Evolutionary conservation across 2,797 vertebrate genomes (phyloP).

Genomic region (Danio albolineatus): DNA sequence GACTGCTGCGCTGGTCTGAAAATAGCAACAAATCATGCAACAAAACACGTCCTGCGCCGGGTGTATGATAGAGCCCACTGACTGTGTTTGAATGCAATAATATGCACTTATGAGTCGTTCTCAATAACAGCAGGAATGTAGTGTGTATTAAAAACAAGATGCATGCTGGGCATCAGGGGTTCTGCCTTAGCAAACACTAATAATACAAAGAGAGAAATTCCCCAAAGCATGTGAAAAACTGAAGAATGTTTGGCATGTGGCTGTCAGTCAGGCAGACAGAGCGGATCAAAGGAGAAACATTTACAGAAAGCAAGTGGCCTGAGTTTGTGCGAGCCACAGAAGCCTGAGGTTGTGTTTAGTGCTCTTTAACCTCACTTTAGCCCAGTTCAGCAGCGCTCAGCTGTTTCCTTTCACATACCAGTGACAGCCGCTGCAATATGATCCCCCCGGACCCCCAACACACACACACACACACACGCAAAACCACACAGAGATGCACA

Average conservation of each 20-base stretch:
- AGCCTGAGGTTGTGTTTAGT: constrained; percentile 8
- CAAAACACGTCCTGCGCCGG: too few species aligned
- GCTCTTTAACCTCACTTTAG: constrained; percentile 20
- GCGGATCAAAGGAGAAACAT: background rate
- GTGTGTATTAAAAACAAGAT: background rate
- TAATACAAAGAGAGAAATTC: background rate
- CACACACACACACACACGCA: constrained; percentile 43
- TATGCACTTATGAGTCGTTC: background rate
- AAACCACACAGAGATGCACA: too few species aligned
- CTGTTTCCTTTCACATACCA: constrained; percentile 51
- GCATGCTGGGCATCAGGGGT: background rate
- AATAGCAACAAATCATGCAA: too few species aligned
- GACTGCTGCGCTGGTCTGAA: too few species aligned
- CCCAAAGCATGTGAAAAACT: background rate
- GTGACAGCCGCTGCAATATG: constrained; percentile 53
- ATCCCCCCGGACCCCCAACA: constrained; percentile 37
- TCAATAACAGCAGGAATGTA: background rate
- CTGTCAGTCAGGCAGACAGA: background rate
- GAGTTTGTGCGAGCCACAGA: constrained; percentile 20
- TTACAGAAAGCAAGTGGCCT: background rate
- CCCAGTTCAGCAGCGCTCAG: constrained; percentile 20
- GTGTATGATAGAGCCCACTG: too few species aligned
- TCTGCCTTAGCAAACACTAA: background rate
- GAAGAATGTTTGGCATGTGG: background rate
- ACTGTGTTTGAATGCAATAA: background rate